These are phyloP conservation scores for Cheilosia vernalis DNA, from an alignment of 2,888 invertebrate genomes.

Conservation along the genomic window DNA sequence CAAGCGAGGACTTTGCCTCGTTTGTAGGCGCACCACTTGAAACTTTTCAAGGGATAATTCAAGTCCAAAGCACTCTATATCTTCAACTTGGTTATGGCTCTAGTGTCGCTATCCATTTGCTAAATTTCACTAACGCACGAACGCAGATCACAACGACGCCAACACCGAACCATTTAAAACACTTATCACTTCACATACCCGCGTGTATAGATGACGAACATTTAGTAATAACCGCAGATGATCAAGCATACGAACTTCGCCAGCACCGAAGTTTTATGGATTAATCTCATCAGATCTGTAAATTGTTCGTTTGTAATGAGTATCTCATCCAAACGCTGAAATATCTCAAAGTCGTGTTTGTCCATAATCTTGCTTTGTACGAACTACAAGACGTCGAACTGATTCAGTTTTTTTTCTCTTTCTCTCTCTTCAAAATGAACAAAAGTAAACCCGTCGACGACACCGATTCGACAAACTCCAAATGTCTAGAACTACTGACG, in stretches of 20 bases:
- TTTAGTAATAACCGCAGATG: conserved; percentile 51
- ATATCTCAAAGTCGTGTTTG: conserved; percentile 68
- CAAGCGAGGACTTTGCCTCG: too few relatives aligned
- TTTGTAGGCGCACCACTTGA: too few relatives aligned
- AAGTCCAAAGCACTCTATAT: too few relatives aligned
- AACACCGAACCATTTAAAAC: background rate
- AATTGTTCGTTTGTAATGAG: conserved; percentile 67
- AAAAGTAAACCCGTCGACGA: conserved; percentile 24
- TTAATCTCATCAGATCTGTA: conserved; percentile 47
- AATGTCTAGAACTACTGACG: conserved; percentile 53
- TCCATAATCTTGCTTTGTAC: conserved; percentile 50
- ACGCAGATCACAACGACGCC: too few relatives aligned
- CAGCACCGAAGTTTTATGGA: conserved; percentile 62
- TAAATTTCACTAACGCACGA: too few relatives aligned
- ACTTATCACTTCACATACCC: background rate
- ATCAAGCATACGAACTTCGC: conserved; percentile 56
- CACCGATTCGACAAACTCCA: conserved; percentile 39
- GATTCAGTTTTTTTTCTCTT: background rate
- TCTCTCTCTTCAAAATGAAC: background rate
- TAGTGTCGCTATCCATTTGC: too few relatives aligned
- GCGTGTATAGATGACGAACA: too few relatives aligned
- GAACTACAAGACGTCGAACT: background rate
- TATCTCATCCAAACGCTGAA: conserved; percentile 67
- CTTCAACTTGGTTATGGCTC: too few relatives aligned
- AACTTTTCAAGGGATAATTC: too few relatives aligned